Evolutionary conservation across 2,797 vertebrate genomes (phyloP).

Genomic region (Sciurus vulgaris): DNA sequence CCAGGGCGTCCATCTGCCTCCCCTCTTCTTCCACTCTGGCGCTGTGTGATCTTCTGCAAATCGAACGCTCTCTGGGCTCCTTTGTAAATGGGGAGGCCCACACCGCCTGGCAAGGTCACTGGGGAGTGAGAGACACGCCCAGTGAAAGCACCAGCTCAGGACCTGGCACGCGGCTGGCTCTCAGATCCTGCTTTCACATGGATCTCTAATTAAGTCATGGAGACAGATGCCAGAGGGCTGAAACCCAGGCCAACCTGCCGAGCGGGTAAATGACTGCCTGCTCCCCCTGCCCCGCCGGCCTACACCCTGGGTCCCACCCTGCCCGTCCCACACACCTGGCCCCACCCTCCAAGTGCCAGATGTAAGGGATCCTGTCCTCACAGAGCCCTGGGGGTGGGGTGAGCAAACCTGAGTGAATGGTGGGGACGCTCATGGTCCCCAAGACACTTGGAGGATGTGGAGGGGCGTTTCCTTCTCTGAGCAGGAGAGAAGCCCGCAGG

Average conservation of each 20-base stretch:
- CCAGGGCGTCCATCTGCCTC: not conserved
- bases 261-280: constrained; percentile 15
- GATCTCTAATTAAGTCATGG: constrained; percentile 52
- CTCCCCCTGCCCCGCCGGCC: not conserved
- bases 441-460: not conserved
- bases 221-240: constrained; percentile 34
- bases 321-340: not conserved
- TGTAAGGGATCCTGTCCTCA: not conserved
- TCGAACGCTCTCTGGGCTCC: not conserved
- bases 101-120: not conserved
- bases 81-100: not conserved
- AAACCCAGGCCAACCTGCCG: constrained; percentile 22
- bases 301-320: not conserved
- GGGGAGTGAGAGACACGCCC: not conserved
- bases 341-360: not conserved
- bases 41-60: not conserved
- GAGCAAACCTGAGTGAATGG: not conserved
- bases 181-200: not conserved
- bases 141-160: not conserved
- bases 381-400: not conserved
- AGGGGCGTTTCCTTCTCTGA: not conserved
- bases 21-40: not conserved
- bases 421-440: not conserved
- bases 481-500: not conserved
- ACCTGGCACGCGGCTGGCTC: not conserved